Conservation (phyloP, 37 sponge, comb jelly and placozoan species). For the Cladorhizidae sp. region DNA sequence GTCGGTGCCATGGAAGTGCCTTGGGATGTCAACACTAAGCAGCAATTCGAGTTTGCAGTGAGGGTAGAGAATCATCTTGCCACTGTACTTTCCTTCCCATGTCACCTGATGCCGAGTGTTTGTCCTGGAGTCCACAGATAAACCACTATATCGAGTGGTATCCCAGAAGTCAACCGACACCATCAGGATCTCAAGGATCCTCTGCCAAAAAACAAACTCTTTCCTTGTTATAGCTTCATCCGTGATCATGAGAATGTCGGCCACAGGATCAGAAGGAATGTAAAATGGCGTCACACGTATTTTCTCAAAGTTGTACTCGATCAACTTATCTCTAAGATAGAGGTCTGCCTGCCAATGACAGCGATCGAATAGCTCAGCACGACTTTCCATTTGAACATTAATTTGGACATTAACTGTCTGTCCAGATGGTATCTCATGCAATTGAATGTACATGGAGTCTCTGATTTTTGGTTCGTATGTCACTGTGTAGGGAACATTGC, state of each 20-base stretch:
- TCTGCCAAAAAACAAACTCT: constrained; percentile 84
- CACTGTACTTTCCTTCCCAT: constrained; percentile 68
- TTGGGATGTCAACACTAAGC: constrained; percentile 46
- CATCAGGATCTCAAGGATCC: constrained; percentile 50
- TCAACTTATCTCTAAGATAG: constrained; percentile 78
- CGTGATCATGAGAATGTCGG: constrained; percentile 76
- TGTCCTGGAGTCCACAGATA: constrained; percentile 59
- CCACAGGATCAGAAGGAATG: constrained; percentile 61
- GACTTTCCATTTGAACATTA: constrained; percentile 70
- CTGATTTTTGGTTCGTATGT: constrained; percentile 63
- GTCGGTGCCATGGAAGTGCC: constrained; percentile 64
- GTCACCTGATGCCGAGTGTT: constrained; percentile 49
- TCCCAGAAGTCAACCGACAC: constrained; percentile 86
- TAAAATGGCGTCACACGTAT: constrained; percentile 77
- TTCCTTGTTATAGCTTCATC: constrained; percentile 51
- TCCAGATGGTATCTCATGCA: constrained; percentile 63
- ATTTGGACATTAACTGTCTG: constrained; percentile 61
- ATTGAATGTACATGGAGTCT: constrained; percentile 75
- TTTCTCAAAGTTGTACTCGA: constrained; percentile 71
- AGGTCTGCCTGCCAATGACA: constrained; percentile 78
- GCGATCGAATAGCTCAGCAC: constrained; percentile 79
- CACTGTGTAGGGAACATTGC: constrained; percentile 61
- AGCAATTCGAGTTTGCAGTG: constrained; percentile 46
- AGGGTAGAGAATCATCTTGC: constrained; percentile 76
- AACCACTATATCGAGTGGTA: constrained; percentile 62